A percentile compares a stretch with the other conserved stretches of the same genome.
Evolutionary conservation across 2,113 vertebrate genomes (phyloP).

Genomic region (Neotragus moschatus): DNA sequence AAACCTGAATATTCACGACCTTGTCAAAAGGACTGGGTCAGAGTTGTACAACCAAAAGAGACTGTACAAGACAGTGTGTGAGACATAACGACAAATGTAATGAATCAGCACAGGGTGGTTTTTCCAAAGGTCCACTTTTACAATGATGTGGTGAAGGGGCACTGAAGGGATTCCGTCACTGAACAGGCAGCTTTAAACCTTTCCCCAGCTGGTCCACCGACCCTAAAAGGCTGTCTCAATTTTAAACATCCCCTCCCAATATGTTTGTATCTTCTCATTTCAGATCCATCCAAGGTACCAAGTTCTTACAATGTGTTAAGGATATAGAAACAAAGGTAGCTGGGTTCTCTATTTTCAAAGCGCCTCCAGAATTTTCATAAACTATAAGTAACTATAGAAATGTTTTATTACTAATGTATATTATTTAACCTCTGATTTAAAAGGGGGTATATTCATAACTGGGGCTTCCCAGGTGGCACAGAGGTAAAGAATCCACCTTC

Average conservation of each 20-base stretch:
- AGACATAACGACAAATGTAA: background rate
- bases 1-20: conserved; percentile 31
- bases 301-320: background rate
- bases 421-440: background rate
- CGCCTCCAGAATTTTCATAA: background rate
- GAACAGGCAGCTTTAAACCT: background rate
- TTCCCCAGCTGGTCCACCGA: background rate
- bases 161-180: background rate
- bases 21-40: background rate
- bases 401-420: background rate
- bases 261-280: background rate
- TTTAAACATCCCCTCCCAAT: background rate
- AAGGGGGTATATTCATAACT: background rate
- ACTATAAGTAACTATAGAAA: background rate
- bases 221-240: background rate
- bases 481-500: background rate
- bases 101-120: background rate
- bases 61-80: background rate
- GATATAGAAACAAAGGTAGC: background rate
- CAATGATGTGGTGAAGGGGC: background rate
- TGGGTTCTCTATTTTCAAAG: background rate
- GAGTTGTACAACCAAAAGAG: background rate
- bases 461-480: background rate
- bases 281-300: background rate
- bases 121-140: background rate